A percentile compares a stretch with the other conserved stretches of the same genome.
Conservation (phyloP, 2,113 vertebrate genomes). For the Gallinago media region DNA sequence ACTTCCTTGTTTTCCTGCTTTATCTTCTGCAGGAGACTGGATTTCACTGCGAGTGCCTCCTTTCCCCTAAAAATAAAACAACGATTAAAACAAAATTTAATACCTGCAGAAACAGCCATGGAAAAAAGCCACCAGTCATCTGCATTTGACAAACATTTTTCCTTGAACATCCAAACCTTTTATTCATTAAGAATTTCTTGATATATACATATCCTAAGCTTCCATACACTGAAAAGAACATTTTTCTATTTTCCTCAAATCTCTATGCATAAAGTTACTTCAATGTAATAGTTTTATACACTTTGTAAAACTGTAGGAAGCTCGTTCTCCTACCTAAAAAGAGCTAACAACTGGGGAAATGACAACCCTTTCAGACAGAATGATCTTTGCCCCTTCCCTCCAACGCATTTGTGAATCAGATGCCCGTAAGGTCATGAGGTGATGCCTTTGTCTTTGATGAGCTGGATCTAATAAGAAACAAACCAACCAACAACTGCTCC, state of each 20-base stretch:
- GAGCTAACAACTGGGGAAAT: neutral
- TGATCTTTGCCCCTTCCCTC: neutral
- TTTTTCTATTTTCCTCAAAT: neutral
- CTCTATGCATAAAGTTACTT: neutral
- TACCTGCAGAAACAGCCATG: neutral
- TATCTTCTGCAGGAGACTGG: neutral
- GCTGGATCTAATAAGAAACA: neutral
- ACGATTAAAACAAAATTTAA: neutral
- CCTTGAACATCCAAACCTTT: neutral
- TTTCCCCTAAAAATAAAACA: slow-evolving; percentile 49
- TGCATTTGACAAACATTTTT: neutral
- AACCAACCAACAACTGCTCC: neutral
- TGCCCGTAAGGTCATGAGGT: neutral
- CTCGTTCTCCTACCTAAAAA: neutral
- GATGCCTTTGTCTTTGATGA: neutral
- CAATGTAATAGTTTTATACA: neutral
- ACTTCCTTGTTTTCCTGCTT: slow-evolving; percentile 3
- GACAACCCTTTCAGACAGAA: neutral
- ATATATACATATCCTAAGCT: neutral
- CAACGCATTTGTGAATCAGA: neutral
- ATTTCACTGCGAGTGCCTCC: neutral
- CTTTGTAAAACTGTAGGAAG: neutral
- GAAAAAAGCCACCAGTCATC: neutral
- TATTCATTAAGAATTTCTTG: neutral
- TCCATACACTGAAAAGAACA: neutral